Evolutionary conservation across 2,113 vertebrate species (phyloP).

Genomic region (Micronycteris hirsuta): DNA sequence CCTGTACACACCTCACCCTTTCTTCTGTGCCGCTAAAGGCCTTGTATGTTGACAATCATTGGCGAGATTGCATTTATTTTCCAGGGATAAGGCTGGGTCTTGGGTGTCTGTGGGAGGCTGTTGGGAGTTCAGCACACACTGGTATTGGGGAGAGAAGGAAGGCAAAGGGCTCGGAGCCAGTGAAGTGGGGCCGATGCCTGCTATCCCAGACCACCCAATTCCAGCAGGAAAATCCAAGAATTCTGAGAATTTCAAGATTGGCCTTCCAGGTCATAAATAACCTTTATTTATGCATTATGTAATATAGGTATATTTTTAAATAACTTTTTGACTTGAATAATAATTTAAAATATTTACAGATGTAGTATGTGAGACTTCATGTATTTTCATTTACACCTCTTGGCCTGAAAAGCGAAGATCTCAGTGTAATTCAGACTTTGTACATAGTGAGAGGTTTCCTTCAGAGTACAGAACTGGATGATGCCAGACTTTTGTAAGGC

Average conservation of each 20-base stretch:
- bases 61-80: background rate
- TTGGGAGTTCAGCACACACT: background rate
- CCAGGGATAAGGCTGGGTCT: background rate
- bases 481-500: background rate
- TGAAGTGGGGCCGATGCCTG: background rate
- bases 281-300: background rate
- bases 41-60: background rate
- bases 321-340: background rate
- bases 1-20: background rate
- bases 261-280: background rate
- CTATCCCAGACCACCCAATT: background rate
- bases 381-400: background rate
- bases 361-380: accelerated
- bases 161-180: too few relatives aligned
- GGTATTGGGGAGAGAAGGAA: background rate
- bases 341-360: background rate
- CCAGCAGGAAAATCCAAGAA: background rate
- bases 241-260: background rate
- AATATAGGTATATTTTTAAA: background rate
- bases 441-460: background rate
- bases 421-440: background rate
- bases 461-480: background rate
- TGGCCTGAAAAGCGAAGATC: background rate
- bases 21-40: background rate
- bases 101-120: background rate